Evolutionary conservation across 2,888 invertebrate genomes (phyloP), one percentile per base, ranked within the genome.

Genomic region (Mythimna impura): DNA sequence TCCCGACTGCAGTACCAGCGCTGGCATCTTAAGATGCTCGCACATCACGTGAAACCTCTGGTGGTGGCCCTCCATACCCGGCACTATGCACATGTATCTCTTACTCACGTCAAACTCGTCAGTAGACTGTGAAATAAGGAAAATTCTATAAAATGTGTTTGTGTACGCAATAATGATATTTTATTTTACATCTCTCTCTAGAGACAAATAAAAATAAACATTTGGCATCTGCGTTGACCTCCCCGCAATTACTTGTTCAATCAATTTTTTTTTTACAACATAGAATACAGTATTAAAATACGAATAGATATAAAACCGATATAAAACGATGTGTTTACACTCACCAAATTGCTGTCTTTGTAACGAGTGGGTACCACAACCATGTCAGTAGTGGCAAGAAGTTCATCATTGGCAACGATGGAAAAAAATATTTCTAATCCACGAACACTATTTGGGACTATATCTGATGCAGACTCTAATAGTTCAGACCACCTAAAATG

Each of bases 381-480:
- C 5, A 78, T 17, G 4, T 82, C 78, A 25, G 70, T 43, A 14
- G 69, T 72, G 1, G 73, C 78, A 66, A 71, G 17, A 12, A 82
- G 69, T 62, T 82, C 82, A 47, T 80, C 71, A 25, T 57, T 0
- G 8, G 20, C 7, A 3, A 73, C 50, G 3, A 9, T 12, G 22
- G 73, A 40, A 34, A 55, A 73, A 30, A 74, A 74, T 50, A 61
- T 22, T 20, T n/a, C 61, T 36, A 74, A 30, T 30, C 66, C 74
- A 62, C 47, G 40, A 30, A 61, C 40, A 34, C 60, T 52, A 4
- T 60, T 22, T 14, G 74, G 73, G 30, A 72, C 55, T 7, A 64
- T 25, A 34, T 73, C 73, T 14, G 73, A 17, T 12, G 64, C 47
- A 14, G 62, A 58, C 34, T 34, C 66, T 62, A 47, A 68, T 30